Percentiles rank a stretch among this genome's conserved stretches.
These are phyloP conservation scores for Anadara kagoshimensis DNA, from an alignment of 1,140 invertebrate species.

Conservation along the genomic window DNA sequence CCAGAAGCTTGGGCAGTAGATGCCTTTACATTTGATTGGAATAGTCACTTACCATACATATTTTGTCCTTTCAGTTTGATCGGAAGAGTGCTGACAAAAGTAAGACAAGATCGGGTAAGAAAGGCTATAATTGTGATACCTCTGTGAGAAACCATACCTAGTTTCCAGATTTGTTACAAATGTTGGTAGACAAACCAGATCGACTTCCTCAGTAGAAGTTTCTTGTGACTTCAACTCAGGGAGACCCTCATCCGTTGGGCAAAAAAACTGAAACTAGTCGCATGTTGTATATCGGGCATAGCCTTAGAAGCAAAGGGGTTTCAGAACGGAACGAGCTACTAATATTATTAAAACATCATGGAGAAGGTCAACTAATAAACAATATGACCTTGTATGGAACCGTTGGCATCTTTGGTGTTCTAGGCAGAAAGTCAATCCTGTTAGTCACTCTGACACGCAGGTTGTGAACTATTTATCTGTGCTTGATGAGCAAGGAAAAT, in stretches of 20 bases:
- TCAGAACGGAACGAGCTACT: neutral
- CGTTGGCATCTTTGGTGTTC: conserved; percentile 35
- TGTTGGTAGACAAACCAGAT: conserved; percentile 14
- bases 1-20: neutral
- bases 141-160: conserved; percentile 16
- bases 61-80: conserved; percentile 36
- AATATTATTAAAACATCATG: conserved; percentile 18
- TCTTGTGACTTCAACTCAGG: too few species aligned
- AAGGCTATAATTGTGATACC: conserved; percentile 23
- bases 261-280: neutral
- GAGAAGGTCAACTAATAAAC: conserved; percentile 21
- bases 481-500: neutral
- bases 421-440: conserved; percentile 18
- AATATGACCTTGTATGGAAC: conserved; percentile 27
- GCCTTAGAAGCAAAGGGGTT: conserved; percentile 14
- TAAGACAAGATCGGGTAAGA: conserved; percentile 4
- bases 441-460: conserved; percentile 12
- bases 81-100: conserved; percentile 11
- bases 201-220: too few species aligned
- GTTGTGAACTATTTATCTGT: conserved; percentile 11
- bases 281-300: conserved; percentile 13
- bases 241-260: neutral
- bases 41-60: conserved; percentile 3
- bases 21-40: conserved; percentile 21
- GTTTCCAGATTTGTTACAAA: conserved; percentile 21